A percentile compares a stretch with the other conserved stretches of the same genome.
Conservation (phyloP, 1,140 invertebrate genomes). For the Reticulitermes speratus region DNA sequence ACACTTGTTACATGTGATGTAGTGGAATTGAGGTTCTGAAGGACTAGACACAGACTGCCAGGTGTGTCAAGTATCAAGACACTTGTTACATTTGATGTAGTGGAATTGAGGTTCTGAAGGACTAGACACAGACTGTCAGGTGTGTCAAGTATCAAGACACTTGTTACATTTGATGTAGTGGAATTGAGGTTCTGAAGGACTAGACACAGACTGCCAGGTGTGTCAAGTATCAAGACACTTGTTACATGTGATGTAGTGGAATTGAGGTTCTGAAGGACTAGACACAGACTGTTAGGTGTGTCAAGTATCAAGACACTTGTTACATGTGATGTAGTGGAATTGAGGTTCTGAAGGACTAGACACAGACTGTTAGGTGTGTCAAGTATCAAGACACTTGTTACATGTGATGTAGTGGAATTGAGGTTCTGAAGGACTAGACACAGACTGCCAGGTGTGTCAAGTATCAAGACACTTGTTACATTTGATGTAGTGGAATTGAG, state of each 20-base stretch:
- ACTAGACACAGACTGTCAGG: conserved; percentile 64
- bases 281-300: conserved; percentile 65
- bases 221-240: neutral
- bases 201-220: conserved; percentile 67
- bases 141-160: conserved; percentile 36
- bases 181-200: too few relatives aligned
- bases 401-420: too few relatives aligned
- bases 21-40: too few relatives aligned
- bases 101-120: too few relatives aligned
- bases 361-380: conserved; percentile 62
- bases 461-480: neutral
- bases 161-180: too few relatives aligned
- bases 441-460: conserved; percentile 60
- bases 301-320: neutral
- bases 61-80: conserved; percentile 41
- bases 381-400: neutral
- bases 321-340: too few relatives aligned
- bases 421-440: too few relatives aligned
- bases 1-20: neutral
- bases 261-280: too few relatives aligned
- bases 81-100: neutral
- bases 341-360: too few relatives aligned
- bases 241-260: too few relatives aligned
- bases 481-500: too few relatives aligned
- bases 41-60: conserved; percentile 61